Evolutionary conservation across 2,113 vertebrate species (phyloP).

Genomic region (Paramisgurnus dabryanus): DNA sequence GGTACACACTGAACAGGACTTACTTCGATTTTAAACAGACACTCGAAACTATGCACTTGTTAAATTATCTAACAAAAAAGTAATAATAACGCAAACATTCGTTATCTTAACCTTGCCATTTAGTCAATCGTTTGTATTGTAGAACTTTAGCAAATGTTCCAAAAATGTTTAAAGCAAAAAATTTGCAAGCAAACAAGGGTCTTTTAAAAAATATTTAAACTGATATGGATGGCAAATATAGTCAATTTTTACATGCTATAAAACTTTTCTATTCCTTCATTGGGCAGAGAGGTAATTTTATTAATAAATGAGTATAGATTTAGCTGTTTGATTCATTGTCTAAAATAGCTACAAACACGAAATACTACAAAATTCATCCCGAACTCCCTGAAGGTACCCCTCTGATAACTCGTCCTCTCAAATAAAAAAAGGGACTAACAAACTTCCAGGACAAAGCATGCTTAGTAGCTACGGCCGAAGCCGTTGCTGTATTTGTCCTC

Average conservation of each 20-base stretch:
- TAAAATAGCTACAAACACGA: slow-evolving; percentile 48
- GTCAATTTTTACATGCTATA: slow-evolving; percentile 23
- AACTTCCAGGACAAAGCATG: slow-evolving; percentile 8
- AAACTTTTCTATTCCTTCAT: slow-evolving; percentile 38
- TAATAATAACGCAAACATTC: background rate
- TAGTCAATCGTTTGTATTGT: slow-evolving; percentile 19
- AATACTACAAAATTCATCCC: slow-evolving; percentile 9
- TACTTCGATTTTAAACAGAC: background rate
- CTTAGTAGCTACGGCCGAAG: slow-evolving; percentile 59
- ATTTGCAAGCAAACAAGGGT: slow-evolving; percentile 2
- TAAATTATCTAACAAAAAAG: slow-evolving; percentile 14
- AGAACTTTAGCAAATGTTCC: slow-evolving; percentile 22
- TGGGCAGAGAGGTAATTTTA: slow-evolving; percentile 28
- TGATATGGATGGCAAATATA: slow-evolving; percentile 24
- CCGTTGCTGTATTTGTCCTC: slow-evolving; percentile 71
- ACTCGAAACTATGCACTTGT: slow-evolving; percentile 8
- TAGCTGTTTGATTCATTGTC: slow-evolving; percentile 40
- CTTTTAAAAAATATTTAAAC: slow-evolving; percentile 15
- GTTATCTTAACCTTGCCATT: background rate
- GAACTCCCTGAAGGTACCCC: slow-evolving; percentile 38
- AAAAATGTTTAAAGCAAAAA: slow-evolving; percentile 27
- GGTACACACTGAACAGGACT: slow-evolving; percentile 4
- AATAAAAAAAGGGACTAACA: slow-evolving; percentile 20
- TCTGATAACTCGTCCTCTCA: slow-evolving; percentile 28
- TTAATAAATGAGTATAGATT: slow-evolving; percentile 37